Evolutionary conservation across 2,888 invertebrate genomes (phyloP), one percentile per base, ranked within the genome.

Genomic region (Cephus spinipes): DNA sequence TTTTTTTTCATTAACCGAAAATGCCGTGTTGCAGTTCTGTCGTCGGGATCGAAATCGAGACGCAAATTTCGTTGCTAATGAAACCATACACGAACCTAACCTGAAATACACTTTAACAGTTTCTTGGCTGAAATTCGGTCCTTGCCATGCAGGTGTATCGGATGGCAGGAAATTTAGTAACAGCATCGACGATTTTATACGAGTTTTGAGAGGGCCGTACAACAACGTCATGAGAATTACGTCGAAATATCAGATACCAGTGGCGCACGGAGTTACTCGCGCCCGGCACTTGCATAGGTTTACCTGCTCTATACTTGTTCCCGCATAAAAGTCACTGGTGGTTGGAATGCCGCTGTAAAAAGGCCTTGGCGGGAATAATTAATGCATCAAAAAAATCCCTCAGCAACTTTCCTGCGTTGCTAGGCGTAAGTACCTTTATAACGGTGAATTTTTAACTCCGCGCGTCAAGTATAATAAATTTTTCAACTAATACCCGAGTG

Each of bases 341-440:
- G 76, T 76, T 77, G 85, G 86, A 87, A 87, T 87, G 87, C 77
- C 79, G 74, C 74, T 71, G 83, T 81, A 83, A 87, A 85, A 83
- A 84, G 87, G 75, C 85, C 86, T 85, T 85, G 86, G 77, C 82
- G 80, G 74, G 81, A 83, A 86, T 86, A 87, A 87, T 87, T 87
- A 87, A 82, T 81, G 81, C 71, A 77, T 34, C 12, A 76, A 84
- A 87, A 84, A 85, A 86, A 86, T 85, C 76, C 79, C 15, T 80
- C 81, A 83, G 83, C 83, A 83, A 87, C 87, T 87, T 87, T 87
- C 87, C 83, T 85, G 83, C 83, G 85, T 79, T 79, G 76, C 76
- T 79, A 75, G 80, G 75, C 81, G 83, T 55, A 55, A 9, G 9
- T 55, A 55, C 23, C 23, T 55, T 9, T 23, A 6, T 55, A 55